phyloP scores from a whole-genome alignment of 2,888 invertebrate genomes.

The Parochlus steinenii region DNA sequence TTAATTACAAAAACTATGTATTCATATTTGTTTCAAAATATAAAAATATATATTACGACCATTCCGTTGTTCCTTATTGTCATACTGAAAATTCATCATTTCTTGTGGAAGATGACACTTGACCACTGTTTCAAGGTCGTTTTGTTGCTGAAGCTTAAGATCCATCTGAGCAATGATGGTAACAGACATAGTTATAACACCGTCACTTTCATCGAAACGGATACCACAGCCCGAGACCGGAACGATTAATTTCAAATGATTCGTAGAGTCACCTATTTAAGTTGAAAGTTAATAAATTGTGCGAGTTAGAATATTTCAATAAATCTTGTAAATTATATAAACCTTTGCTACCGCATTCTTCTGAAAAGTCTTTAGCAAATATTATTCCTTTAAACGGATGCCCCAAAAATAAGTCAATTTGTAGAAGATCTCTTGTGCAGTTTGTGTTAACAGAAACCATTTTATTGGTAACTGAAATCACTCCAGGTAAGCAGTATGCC shows the following conservation, averaged over 20 bases:
- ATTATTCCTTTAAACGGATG: constrained; percentile 52
- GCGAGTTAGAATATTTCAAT: background rate
- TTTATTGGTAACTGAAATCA: no score
- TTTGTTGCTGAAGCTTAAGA: constrained; percentile 50
- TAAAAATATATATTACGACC: background rate
- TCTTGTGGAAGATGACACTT: constrained; percentile 33
- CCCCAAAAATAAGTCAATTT: constrained; percentile 42
- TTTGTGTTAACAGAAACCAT: constrained; percentile 40
- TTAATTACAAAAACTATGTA: constrained; percentile 1
- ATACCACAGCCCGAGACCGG: constrained; percentile 46
- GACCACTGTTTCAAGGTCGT: constrained; percentile 48
- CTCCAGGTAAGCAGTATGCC: no score
- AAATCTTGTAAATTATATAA: constrained; percentile 22
- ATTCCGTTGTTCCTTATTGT: background rate
- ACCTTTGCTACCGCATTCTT: constrained; percentile 46
- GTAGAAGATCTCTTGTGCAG: constrained; percentile 45
- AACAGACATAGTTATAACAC: no score
- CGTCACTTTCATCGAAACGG: no score
- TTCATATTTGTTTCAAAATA: no score
- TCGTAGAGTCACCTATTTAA: constrained; percentile 16
- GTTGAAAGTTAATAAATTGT: background rate
- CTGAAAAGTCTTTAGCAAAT: constrained; percentile 58
- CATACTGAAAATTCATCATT: constrained; percentile 23
- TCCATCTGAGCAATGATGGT: constrained; percentile 60
- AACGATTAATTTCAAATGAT: constrained; percentile 21